phyloP scores from a whole-genome alignment of 2,113 vertebrate genomes.

The Pollimyrus isidori region DNA sequence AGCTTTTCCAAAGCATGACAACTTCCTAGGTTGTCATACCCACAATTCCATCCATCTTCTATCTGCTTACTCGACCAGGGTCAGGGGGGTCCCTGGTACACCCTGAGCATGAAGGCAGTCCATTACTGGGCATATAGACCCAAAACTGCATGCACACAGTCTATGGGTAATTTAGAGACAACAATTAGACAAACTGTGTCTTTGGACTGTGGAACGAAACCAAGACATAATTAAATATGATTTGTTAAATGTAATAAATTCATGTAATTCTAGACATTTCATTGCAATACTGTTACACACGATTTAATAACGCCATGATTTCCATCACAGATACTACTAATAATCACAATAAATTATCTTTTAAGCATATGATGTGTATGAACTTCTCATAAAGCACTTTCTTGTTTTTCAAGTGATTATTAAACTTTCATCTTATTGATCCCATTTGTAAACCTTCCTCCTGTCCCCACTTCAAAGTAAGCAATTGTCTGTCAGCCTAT shows the following conservation, averaged over 20 bases:
- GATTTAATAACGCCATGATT: background rate
- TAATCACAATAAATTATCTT: background rate
- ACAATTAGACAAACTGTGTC: background rate
- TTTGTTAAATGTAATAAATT: background rate
- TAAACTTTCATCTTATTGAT: constrained; percentile 11
- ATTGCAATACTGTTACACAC: background rate
- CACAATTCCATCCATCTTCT: background rate
- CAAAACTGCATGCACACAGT: background rate
- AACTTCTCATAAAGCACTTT: background rate
- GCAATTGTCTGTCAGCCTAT: constrained; percentile 13
- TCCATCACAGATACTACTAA: background rate
- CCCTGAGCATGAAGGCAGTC: background rate
- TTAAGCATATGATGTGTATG: background rate
- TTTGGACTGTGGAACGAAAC: background rate
- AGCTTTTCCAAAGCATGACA: background rate
- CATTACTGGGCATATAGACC: background rate
- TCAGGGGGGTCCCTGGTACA: background rate
- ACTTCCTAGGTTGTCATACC: background rate
- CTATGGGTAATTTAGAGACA: background rate
- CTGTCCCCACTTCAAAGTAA: background rate
- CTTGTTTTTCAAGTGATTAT: background rate
- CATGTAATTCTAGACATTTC: background rate
- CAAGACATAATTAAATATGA: background rate
- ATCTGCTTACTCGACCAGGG: background rate
- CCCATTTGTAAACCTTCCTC: background rate